Evolutionary conservation across 2,113 vertebrate species (phyloP).

Genomic region (Gambusia affinis): DNA sequence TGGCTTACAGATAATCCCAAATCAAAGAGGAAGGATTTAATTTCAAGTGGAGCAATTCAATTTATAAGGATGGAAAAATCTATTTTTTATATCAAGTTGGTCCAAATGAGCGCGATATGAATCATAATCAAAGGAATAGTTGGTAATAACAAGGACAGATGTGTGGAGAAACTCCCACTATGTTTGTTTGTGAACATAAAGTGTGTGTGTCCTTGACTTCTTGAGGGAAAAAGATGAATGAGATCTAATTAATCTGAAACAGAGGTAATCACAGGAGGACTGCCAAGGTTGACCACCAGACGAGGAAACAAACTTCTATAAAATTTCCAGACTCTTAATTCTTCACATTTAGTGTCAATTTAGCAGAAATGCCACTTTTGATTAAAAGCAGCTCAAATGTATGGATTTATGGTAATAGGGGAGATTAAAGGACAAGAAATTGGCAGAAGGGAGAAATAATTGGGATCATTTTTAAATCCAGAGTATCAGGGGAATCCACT

Average conservation of each 20-base stretch:
- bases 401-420: no score
- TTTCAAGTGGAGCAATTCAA: background rate
- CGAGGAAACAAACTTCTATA: background rate
- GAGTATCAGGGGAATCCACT: no score
- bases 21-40: no score
- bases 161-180: slow-evolving; percentile 7
- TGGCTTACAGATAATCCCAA: no score
- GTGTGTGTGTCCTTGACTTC: slow-evolving; percentile 41
- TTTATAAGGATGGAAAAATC: background rate
- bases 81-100: background rate
- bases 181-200: slow-evolving; percentile 2
- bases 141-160: slow-evolving; percentile 44
- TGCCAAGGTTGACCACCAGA: slow-evolving; percentile 36
- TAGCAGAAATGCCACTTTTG: background rate
- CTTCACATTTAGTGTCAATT: background rate
- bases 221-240: slow-evolving; percentile 59
- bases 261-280: slow-evolving; percentile 29
- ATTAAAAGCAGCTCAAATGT: background rate
- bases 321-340: background rate
- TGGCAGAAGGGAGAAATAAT: no score
- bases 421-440: no score
- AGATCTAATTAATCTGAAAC: slow-evolving; percentile 60
- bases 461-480: no score
- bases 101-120: slow-evolving; percentile 47
- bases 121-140: slow-evolving; percentile 66